A percentile compares a stretch with the other conserved stretches of the same genome.
Conservation (phyloP, 2,113 vertebrate species). For the Saiga tatarica region DNA sequence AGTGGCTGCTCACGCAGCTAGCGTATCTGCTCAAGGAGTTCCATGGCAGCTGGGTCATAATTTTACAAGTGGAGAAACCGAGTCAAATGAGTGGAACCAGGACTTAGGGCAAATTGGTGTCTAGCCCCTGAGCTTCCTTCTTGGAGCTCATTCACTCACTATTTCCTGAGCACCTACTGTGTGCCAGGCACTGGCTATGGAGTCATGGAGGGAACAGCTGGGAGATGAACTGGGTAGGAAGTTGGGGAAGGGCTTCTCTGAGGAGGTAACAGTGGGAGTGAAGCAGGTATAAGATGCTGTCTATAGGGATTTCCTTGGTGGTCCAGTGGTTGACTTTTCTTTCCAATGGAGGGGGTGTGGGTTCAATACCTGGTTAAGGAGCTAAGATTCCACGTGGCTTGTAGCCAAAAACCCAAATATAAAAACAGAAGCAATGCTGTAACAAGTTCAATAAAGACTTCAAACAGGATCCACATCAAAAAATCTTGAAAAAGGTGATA, state of each 20-base stretch:
- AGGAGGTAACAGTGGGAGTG: background rate
- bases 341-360: background rate
- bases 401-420: background rate
- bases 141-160: background rate
- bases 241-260: background rate
- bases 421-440: background rate
- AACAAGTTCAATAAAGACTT: background rate
- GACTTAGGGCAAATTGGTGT: background rate
- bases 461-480: background rate
- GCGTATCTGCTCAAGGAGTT: background rate
- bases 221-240: background rate
- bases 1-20: background rate
- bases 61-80: background rate
- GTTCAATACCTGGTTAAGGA: background rate
- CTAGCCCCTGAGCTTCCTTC: background rate
- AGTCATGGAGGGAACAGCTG: background rate
- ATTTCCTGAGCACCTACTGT: background rate
- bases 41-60: too few species aligned
- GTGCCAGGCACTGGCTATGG: background rate
- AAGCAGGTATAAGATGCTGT: background rate
- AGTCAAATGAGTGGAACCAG: background rate
- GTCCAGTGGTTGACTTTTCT: background rate
- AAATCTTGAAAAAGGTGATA: background rate
- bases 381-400: background rate
- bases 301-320: background rate